A percentile compares a stretch with the other conserved stretches of the same genome.
Evolutionary conservation across 2,797 vertebrate genomes (phyloP).

Genomic region (Fundulus diaphanus): DNA sequence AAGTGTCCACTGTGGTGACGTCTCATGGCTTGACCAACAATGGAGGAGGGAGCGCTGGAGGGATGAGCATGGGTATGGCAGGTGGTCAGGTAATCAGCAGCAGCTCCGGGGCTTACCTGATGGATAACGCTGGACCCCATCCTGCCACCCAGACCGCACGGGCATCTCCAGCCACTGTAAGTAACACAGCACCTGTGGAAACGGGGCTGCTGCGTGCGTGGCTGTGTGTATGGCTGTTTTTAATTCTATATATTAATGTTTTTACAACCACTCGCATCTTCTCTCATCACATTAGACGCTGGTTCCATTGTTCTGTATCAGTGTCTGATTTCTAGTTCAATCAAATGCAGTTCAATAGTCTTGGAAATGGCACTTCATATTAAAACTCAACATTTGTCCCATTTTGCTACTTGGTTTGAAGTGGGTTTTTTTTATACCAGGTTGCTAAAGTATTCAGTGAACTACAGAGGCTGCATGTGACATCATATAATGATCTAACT

Average conservation of each 20-base stretch:
- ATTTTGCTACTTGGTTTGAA: not conserved
- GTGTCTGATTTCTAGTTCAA: not conserved
- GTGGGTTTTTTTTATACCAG: not conserved
- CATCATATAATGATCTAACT: not conserved
- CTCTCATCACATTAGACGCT: not conserved
- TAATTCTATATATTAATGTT: not conserved
- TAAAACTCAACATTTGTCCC: not conserved
- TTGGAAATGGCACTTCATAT: not conserved
- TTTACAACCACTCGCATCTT: not conserved
- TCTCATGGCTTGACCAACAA: conserved; percentile 90
- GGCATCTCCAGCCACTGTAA: conserved; percentile 96
- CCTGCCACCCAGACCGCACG: conserved; percentile 90
- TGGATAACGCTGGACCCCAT: conserved; percentile 90
- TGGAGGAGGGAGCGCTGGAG: conserved; percentile 88
- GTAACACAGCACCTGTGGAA: conserved; percentile 43
- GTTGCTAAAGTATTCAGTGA: not conserved
- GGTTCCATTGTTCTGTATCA: not conserved
- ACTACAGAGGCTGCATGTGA: not conserved
- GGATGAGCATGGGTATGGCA: conserved; percentile 91
- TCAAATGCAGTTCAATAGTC: not conserved
- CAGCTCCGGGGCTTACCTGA: conserved; percentile 90
- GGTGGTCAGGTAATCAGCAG: conserved; percentile 93
- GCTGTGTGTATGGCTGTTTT: conserved; percentile 8
- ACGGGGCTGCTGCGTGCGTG: conserved; percentile 4
- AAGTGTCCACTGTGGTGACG: conserved; percentile 92